These are phyloP conservation scores for Nasonovia ribisnigri DNA, from an alignment of 2,888 invertebrate genomes.

Conservation along the genomic window DNA sequence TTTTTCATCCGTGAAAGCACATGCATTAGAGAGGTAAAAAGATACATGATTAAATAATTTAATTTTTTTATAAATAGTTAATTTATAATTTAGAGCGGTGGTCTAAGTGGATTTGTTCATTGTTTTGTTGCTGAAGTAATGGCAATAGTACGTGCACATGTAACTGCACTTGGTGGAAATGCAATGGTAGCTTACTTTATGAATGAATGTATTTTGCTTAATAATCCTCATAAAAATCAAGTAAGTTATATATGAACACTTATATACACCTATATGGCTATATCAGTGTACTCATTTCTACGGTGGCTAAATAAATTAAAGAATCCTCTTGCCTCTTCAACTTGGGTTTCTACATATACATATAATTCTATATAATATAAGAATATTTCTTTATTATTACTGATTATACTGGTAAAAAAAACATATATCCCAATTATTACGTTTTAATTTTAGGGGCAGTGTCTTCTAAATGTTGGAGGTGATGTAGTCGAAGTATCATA, in stretches of 20 bases:
- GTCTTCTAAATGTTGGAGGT: conserved; percentile 94
- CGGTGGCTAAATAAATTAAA: not conserved
- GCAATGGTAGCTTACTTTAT: conserved; percentile 95
- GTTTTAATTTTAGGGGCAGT: conserved; percentile 84
- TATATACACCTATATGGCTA: too few species aligned
- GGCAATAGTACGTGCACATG: conserved; percentile 93
- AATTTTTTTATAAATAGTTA: not conserved
- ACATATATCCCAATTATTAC: not conserved
- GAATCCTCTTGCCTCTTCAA: not conserved
- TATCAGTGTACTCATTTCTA: not conserved
- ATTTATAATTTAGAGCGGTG: conserved; percentile 74
- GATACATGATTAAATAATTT: not conserved
- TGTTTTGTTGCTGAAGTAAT: conserved; percentile 93
- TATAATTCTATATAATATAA: not conserved
- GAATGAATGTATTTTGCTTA: conserved; percentile 89
- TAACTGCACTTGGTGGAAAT: conserved; percentile 93
- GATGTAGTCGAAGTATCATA: conserved; percentile 79
- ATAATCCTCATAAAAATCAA: conserved; percentile 97
- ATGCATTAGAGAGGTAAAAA: conserved; percentile 82
- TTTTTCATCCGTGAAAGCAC: conserved; percentile 96
- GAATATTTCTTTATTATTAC: not conserved
- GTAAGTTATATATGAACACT: conserved; percentile 73
- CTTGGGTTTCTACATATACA: not conserved
- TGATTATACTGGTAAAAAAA: not conserved
- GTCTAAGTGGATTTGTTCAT: conserved; percentile 93